Evolutionary conservation across 2,797 vertebrate species (phyloP), one percentile per base, ranked within the genome.

Genomic region (Chelon labrosus): DNA sequence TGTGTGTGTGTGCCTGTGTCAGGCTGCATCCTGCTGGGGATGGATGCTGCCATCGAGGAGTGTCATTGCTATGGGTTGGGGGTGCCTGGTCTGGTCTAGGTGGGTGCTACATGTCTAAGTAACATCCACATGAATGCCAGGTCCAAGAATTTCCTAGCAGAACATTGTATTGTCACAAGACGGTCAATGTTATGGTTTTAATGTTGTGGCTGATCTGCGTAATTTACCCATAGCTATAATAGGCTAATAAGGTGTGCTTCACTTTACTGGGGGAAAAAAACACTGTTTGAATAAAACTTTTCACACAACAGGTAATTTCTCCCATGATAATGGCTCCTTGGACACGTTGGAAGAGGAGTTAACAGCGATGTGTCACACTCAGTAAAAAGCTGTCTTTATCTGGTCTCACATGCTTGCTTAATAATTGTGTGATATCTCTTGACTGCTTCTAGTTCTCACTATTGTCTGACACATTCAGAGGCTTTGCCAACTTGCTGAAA

Each of bases 181-280:
- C 7, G 7, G 31, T 35, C 31, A 35, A 2, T 7, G 31, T 8
- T 35, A 35, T 35, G 31, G 31, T 35, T 8, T 7, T 35, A 35
- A 35, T 35, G 31, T 35, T 35, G 7, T 8, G 31, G 31, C 37
- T 10, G 65, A 41, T 79, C 54, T 68, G 57, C 61, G 60, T 61
- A 50, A 57, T 52, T 49, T 31, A 6, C 13, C 13, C 44, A 31
- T 25, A 75, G 55, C 65, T 31, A 31, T 16, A 51, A 11, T 22
- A 19, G 9, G 3, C 6, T 27, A 58, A 67, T 10, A 44, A 59
- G 46, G 10, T 42, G 19, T 67, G 56, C 50, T 59, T 73, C 19
- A 47, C 41, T 68, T 9, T 19, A 55, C 41, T n/a, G 22, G 14
- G 14, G 19, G 12, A 42, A 17, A 54, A 55, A 54, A n/a, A 22